A percentile compares a stretch with the other conserved stretches of the same genome.
These are phyloP conservation scores for Drosophila infuscata DNA, from an alignment of 2,888 invertebrate genomes.

Conservation along the genomic window DNA sequence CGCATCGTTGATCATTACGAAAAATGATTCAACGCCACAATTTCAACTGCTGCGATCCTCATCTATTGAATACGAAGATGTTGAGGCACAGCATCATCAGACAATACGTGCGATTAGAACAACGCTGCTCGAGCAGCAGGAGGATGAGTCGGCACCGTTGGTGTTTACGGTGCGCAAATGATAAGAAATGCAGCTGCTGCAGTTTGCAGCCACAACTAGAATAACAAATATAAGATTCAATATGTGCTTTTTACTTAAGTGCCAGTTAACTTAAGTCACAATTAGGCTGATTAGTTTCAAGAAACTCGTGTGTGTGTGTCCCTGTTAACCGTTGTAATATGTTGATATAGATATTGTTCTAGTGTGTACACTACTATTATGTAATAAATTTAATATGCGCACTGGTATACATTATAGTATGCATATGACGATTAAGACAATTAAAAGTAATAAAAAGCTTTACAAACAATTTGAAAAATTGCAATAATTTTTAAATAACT, in stretches of 20 bases:
- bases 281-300: constrained; percentile 52
- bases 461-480: constrained; percentile 30
- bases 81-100: constrained; percentile 81
- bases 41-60: constrained; percentile 84
- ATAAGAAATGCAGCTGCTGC: constrained; percentile 52
- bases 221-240: constrained; percentile 38
- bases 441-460: constrained; percentile 55
- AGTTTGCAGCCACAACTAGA: constrained; percentile 15
- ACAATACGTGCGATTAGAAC: constrained; percentile 59
- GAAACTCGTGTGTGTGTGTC: constrained; percentile 38
- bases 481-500: background rate
- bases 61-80: constrained; percentile 84
- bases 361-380: constrained; percentile 44
- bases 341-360: constrained; percentile 48
- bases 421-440: constrained; percentile 55
- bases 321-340: constrained; percentile 47
- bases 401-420: constrained; percentile 44
- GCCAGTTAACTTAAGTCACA: constrained; percentile 62
- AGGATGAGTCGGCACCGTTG: constrained; percentile 84
- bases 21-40: constrained; percentile 82
- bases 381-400: constrained; percentile 55
- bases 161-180: constrained; percentile 83
- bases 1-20: constrained; percentile 84
- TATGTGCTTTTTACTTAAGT: constrained; percentile 62
- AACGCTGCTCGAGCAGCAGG: constrained; percentile 79